These are phyloP conservation scores for Atherinomorus stipes DNA, from an alignment of 2,113 vertebrate species.

Conservation along the genomic window DNA sequence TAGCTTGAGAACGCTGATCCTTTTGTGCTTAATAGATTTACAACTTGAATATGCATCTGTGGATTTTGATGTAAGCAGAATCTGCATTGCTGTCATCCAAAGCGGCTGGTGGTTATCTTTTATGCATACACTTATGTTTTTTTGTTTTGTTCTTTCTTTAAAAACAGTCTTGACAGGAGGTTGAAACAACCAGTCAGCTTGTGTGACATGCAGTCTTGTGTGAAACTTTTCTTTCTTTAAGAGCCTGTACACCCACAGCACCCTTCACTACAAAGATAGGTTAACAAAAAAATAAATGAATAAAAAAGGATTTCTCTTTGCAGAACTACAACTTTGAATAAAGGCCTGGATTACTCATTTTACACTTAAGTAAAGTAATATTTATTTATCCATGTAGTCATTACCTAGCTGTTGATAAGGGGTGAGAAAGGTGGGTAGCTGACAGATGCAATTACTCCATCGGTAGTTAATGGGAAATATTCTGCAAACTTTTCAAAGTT, in stretches of 20 bases:
- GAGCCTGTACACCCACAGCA: conserved; percentile 6
- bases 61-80: background rate
- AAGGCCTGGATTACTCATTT: background rate
- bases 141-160: background rate
- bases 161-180: background rate
- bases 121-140: background rate
- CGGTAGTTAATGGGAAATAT: too few relatives aligned
- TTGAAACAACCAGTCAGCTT: background rate
- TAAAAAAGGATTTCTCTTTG: background rate
- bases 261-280: background rate
- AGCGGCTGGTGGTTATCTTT: background rate
- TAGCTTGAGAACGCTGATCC: background rate
- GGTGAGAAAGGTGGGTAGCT: too few relatives aligned
- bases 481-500: too few relatives aligned
- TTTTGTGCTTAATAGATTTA: conserved; percentile 6
- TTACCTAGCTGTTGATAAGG: too few relatives aligned
- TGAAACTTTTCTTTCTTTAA: background rate
- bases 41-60: background rate
- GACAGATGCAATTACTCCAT: too few relatives aligned
- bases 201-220: background rate
- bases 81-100: conserved; percentile 12
- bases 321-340: background rate
- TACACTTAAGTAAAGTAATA: too few relatives aligned
- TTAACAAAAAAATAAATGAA: too few relatives aligned
- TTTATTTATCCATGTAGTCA: background rate